A percentile compares a stretch with the other conserved stretches of the same genome.
phyloP scores from a whole-genome alignment of 2,797 vertebrate genomes.

The Sus cebifrons region DNA sequence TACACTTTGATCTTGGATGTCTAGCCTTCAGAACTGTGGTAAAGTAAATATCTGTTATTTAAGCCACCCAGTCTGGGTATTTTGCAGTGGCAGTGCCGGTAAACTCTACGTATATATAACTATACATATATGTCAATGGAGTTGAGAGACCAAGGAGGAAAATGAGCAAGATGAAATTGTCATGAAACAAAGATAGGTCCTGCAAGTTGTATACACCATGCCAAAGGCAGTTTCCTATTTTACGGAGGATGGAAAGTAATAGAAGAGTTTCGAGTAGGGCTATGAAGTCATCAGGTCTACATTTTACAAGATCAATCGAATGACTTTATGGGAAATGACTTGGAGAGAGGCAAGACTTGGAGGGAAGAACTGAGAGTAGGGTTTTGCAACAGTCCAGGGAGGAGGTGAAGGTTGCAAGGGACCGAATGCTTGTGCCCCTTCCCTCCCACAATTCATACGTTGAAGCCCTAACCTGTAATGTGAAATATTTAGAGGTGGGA shows the following conservation, averaged over 20 bases:
- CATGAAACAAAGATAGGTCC: neutral
- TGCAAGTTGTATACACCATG: neutral
- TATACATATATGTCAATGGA: neutral
- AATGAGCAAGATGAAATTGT: neutral
- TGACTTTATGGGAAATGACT: neutral
- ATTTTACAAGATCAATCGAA: neutral
- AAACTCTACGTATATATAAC: neutral
- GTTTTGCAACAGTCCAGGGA: neutral
- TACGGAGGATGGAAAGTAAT: neutral
- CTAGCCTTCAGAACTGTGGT: neutral
- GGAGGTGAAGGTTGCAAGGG: neutral
- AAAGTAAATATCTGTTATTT: neutral
- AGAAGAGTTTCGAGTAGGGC: neutral
- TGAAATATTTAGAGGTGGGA: neutral
- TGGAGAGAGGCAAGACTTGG: neutral
- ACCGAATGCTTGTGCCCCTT: neutral
- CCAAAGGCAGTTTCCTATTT: neutral
- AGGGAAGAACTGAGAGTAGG: neutral
- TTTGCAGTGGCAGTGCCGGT: neutral
- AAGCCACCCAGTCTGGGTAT: neutral
- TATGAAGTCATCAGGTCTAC: neutral
- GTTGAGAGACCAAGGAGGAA: neutral
- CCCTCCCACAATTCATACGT: neutral
- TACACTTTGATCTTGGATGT: neutral
- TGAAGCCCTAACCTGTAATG: neutral